Base-by-base conservation (phyloP, 2,113 vertebrate species). In the Phaethon lepturus region DNA sequence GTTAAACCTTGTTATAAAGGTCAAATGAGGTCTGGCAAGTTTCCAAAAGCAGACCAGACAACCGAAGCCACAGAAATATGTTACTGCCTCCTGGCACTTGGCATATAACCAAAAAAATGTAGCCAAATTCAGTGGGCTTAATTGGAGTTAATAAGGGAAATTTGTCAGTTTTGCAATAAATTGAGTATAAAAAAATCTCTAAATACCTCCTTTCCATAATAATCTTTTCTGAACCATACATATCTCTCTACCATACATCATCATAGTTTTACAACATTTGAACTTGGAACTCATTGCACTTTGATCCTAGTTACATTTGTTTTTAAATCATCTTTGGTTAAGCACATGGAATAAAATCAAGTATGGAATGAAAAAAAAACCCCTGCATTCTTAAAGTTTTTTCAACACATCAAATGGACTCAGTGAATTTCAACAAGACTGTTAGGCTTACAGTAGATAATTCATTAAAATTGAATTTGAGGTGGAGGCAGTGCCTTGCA, bases 1-100 rank as follows among this genome's bases (percentile, higher is more conserved):
- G 53, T 90, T 90, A 93, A 94, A 73, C 14, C 9, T 49, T 86
- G 49, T 45, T 86, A 92, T 69, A 92, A 90, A 88, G 85, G 85
- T 88, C 62, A 90, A 6, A 79, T 69, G 66, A 60, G 35, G 49
- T 82, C 50, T 88, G 66, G 53, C 33, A 88, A 42, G 24, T 88
- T 73, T 79, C 33, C 81, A 85, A 64, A 91, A 49, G 18, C 40
- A 72, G 77, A 52, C 24, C 22, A 73, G 77, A 78, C 49, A 71
- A 60, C 55, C 35, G 42, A 73, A 83, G 55, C 45, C 17, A 66
- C 19, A 86, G 82, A 80, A 92, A 59, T 73, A 60, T 38, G 42
- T 81, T 93, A 10, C 47, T 87, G 67, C 47, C 35, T 93, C 69
- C 83, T 81, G 60, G 66, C 7, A 53, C 33, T 93, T 91, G 84